Base-by-base conservation (phyloP, 2,113 vertebrate species). In the Daboia siamensis region DNA sequence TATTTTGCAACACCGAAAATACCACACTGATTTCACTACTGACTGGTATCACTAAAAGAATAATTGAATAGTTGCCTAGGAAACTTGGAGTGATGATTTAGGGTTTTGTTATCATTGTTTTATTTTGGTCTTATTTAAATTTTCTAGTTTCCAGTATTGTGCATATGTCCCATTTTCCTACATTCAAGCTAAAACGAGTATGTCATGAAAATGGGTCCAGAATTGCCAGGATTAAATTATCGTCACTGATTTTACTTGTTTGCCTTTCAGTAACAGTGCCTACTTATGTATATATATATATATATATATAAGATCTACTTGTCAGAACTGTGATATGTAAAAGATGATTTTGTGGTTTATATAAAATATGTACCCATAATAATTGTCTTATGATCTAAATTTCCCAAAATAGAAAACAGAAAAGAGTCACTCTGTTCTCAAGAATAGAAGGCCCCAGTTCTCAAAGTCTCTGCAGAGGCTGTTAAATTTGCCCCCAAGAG, bases 91-190 rank as follows among this genome's bases (percentile, higher is more conserved):
- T 64, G 56, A 24, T 52, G 21, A n/a, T 91, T 44, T 5, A 46
- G 4, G 20, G 1, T 89, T 29, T 17, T 69, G 48, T 89, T 59
- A 2, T 21, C n/a, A 11, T 54, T 52, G 52, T n/a, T 74, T 74
- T 51, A 94, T 97, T 97, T 97, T 94, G 97, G 97, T 97, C 97
- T 98, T 98, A 97, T 57, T 90, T 94, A 95, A 96, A 96, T 95
- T 97, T 98, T 98, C 96, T 97, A 97, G 97, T 96, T 97, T 97
- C 97, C 97, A 97, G 97, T 98, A 96, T 97, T 97, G 96, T 97
- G 93, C 90, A 94, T 84, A 91, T 93, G 89, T 90, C 96, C 95
- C 90, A 93, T 96, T 94, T 95, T 91, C 93, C 95, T 93, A 94
- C 95, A 94, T 95, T 94, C 95, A 88, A 93, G 95, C 69, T 84